phyloP scores from a whole-genome alignment of 2,797 vertebrate species.

The Caiman crocodilus region DNA sequence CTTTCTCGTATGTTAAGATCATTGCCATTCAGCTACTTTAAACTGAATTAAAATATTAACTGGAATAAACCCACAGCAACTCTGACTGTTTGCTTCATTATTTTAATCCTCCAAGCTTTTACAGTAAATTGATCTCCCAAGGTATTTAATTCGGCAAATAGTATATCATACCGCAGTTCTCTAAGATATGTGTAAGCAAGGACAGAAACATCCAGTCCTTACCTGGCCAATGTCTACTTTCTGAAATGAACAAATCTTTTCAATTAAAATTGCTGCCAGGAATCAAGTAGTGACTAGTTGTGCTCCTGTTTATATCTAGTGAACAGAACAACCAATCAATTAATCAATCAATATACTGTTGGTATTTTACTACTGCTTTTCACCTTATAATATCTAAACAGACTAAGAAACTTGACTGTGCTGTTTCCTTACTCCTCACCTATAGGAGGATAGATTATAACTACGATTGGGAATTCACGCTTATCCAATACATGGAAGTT shows the following conservation, averaged over 20 bases:
- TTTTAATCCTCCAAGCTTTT: not conserved
- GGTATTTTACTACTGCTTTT: not conserved
- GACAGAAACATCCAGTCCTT: not conserved
- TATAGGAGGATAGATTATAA: not conserved
- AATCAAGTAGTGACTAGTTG: not conserved
- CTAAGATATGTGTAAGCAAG: not conserved
- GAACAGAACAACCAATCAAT: too few relatives aligned
- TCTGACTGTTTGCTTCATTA: rapidly evolving
- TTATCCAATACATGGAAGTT: not conserved
- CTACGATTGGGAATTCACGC: not conserved
- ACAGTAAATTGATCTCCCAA: not conserved
- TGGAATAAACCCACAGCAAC: not conserved
- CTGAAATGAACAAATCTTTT: not conserved
- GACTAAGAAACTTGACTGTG: too few relatives aligned
- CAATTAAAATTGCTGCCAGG: not conserved
- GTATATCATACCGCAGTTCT: rapidly evolving
- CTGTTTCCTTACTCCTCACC: too few relatives aligned
- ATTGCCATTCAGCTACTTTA: not conserved
- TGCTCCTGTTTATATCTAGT: not conserved
- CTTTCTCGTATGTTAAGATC: not conserved
- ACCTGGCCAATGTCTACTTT: not conserved
- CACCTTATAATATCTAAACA: not conserved
- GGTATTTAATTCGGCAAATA: not conserved
- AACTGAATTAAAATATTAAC: not conserved
- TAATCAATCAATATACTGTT: not conserved